Conservation (phyloP, 2,888 invertebrate species). For the Pilophorus perplexus region DNA sequence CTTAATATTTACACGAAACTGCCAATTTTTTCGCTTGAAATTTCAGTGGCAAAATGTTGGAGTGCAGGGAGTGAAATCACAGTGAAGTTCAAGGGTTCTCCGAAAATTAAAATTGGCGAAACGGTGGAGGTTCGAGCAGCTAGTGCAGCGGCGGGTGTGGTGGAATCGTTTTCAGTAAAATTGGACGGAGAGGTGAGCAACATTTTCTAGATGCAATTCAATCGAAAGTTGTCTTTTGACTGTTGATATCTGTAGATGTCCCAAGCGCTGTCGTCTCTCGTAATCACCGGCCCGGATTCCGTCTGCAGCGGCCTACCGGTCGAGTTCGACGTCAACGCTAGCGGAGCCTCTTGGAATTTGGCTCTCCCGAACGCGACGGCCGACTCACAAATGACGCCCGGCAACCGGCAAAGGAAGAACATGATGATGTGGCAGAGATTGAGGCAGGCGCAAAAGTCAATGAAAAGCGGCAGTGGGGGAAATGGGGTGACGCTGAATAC, state of each 20-base stretch:
- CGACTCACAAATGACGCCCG: neutral
- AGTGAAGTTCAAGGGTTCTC: slow-evolving; percentile 9
- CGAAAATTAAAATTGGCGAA: slow-evolving; percentile 3
- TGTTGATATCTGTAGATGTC: neutral
- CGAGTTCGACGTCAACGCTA: slow-evolving; percentile 12
- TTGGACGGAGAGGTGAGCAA: neutral
- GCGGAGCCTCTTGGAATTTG: slow-evolving; percentile 4
- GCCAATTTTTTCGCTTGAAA: neutral
- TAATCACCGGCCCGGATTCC: slow-evolving; percentile 27
- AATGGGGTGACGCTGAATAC: slow-evolving; percentile 22
- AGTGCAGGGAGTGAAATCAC: slow-evolving; percentile 18
- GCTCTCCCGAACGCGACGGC: neutral
- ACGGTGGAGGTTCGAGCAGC: neutral
- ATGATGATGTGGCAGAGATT: slow-evolving; percentile 27
- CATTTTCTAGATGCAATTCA: neutral
- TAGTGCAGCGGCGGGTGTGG: slow-evolving; percentile 12
- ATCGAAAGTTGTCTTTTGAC: neutral
- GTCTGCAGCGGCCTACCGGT: slow-evolving; percentile 21
- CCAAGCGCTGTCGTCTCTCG: neutral
- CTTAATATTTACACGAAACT: neutral
- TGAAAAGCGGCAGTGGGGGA: neutral
- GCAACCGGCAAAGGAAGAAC: slow-evolving; percentile 32
- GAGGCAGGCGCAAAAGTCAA: slow-evolving; percentile 6
- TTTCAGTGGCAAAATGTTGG: slow-evolving; percentile 31
- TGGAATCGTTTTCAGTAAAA: slow-evolving; percentile 15